phyloP scores from a whole-genome alignment of 2,797 vertebrate species.

The Erpetoichthys calabaricus region DNA sequence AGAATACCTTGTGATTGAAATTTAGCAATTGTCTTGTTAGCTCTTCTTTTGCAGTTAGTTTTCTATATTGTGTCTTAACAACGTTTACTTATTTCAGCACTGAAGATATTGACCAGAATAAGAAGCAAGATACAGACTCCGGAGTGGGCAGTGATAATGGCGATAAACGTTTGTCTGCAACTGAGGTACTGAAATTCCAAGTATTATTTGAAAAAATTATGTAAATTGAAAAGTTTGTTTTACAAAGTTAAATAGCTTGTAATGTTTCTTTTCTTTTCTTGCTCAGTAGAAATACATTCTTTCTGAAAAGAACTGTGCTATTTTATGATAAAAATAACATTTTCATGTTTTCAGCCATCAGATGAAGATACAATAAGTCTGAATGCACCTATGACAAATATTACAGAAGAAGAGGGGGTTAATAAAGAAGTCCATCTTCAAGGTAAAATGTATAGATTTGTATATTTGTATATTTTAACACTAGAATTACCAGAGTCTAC shows the following conservation, averaged over 20 bases:
- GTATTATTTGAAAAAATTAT: no score
- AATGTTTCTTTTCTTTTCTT: no score
- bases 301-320: no score
- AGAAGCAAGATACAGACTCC: constrained; percentile 83
- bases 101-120: constrained; percentile 68
- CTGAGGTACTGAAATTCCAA: constrained; percentile 53
- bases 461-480: no score
- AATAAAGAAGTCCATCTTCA: constrained; percentile 52
- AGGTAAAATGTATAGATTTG: no score
- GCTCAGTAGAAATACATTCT: no score
- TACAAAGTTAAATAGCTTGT: no score
- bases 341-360: constrained; percentile 53
- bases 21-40: neutral
- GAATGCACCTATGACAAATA: constrained; percentile 77
- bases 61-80: neutral
- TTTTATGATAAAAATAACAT: no score
- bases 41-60: neutral
- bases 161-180: constrained; percentile 81
- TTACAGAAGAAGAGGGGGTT: constrained; percentile 71
- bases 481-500: no score
- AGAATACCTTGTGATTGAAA: no score
- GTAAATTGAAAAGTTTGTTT: no score
- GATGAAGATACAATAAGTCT: constrained; percentile 83
- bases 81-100: constrained; percentile 39
- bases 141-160: constrained; percentile 89